Conservation (phyloP, 1,140 invertebrate species). For the Dinothrombium tinctorium region DNA sequence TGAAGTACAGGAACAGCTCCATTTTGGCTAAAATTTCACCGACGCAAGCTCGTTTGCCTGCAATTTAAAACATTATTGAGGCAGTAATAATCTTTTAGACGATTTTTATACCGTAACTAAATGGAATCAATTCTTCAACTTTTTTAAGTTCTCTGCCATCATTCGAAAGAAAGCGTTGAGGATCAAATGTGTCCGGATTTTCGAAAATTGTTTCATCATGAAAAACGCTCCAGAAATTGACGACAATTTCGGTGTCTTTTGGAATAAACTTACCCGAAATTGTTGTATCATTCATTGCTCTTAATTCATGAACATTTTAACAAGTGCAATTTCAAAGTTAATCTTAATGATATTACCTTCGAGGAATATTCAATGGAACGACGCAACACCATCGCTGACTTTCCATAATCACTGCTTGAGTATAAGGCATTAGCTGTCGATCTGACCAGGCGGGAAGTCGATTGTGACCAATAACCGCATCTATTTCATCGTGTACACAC, state of each 20-base stretch:
- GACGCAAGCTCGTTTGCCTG: constrained; percentile 55
- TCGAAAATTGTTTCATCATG: constrained; percentile 38
- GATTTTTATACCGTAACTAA: too few relatives aligned
- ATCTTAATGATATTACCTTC: too few relatives aligned
- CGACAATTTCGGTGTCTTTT: constrained; percentile 26
- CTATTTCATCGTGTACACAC: constrained; percentile 18
- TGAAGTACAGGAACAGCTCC: constrained; percentile 59
- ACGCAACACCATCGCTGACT: constrained; percentile 14
- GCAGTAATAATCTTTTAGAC: too few relatives aligned
- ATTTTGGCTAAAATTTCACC: constrained; percentile 57
- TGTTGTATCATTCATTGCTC: too few relatives aligned
- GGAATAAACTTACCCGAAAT: constrained; percentile 12
- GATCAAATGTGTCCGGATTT: constrained; percentile 40
- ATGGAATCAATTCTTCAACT: constrained; percentile 17
- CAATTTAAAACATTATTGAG: constrained; percentile 14
- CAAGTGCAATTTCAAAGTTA: too few relatives aligned
- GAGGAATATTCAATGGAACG: constrained; percentile 12
- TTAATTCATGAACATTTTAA: too few relatives aligned
- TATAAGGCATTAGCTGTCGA: constrained; percentile 13
- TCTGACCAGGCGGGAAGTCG: constrained; percentile 13
- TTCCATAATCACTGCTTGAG: constrained; percentile 17
- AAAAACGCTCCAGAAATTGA: constrained; percentile 38
- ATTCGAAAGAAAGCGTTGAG: constrained; percentile 32
- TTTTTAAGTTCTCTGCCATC: constrained; percentile 15
- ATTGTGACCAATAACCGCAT: constrained; percentile 13